Percentiles rank a stretch among this genome's conserved stretches.
Evolutionary conservation across 2,797 vertebrate genomes (phyloP).

Genomic region (Smutsia temminckii): DNA sequence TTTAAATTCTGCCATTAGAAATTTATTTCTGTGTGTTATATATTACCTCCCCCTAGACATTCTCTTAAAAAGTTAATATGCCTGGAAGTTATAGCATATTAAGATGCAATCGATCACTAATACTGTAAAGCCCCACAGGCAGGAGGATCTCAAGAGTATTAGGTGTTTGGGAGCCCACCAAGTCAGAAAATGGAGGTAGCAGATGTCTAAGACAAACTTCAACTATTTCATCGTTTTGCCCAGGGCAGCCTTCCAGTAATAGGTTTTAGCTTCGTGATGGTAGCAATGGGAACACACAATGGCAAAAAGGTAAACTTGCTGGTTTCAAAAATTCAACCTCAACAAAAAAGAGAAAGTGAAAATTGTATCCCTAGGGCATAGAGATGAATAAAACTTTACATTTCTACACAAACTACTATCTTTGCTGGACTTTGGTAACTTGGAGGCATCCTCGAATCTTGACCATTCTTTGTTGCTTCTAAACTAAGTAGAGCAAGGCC

Average conservation of each 20-base stretch:
- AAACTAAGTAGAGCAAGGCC: background rate
- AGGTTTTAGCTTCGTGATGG: background rate
- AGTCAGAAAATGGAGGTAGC: background rate
- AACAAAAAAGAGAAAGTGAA: background rate
- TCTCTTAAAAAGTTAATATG: background rate
- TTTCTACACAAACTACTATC: background rate
- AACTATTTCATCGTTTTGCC: background rate
- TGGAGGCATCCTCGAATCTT: background rate
- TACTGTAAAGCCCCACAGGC: background rate
- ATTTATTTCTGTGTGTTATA: background rate
- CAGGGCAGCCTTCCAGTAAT: background rate
- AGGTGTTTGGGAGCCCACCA: background rate
- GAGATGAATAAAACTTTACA: background rate
- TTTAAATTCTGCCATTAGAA: background rate
- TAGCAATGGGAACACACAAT: conserved; percentile 28
- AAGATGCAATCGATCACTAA: background rate
- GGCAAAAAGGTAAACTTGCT: conserved; percentile 10
- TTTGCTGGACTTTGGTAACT: background rate
- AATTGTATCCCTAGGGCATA: background rate
- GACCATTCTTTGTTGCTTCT: background rate
- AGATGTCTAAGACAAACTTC: conserved; percentile 1
- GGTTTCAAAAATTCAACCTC: conserved; percentile 44
- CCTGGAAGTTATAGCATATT: background rate
- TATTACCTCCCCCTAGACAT: background rate
- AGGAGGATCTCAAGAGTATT: background rate